Conservation (phyloP, 2,113 vertebrate species). For the Ammospiza caudacuta region DNA sequence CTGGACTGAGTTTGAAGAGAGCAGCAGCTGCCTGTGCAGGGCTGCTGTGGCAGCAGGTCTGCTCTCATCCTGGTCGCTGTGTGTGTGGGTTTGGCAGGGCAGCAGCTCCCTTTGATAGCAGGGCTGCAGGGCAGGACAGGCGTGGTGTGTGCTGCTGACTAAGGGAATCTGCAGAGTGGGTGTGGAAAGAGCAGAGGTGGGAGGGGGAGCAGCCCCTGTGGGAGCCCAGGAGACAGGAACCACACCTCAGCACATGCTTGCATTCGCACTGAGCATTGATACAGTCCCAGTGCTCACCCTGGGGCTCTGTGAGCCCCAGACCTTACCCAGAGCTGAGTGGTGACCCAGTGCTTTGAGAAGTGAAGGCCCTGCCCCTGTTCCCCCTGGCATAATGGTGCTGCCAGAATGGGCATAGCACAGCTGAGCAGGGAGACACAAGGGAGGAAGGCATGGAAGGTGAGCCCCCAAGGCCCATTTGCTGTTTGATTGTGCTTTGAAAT, state of each 20-base stretch:
- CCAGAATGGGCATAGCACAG: background rate
- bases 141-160: background rate
- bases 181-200: background rate
- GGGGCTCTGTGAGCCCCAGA: background rate
- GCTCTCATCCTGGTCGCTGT: background rate
- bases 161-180: background rate
- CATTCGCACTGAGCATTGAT: background rate
- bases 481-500: background rate
- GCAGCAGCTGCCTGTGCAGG: background rate
- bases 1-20: background rate
- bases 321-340: fast-evolving
- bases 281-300: background rate
- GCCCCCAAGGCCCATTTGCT: background rate
- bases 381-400: background rate
- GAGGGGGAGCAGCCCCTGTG: background rate
- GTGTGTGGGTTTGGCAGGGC: background rate
- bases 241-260: background rate
- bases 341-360: background rate
- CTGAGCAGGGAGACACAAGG: background rate
- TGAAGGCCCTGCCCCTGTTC: background rate
- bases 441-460: background rate
- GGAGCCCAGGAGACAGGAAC: background rate
- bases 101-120: background rate
- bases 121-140: background rate
- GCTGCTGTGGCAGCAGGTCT: background rate